Evolutionary conservation across 2,797 vertebrate genomes (phyloP).

Genomic region (Glyptemys insculpta): DNA sequence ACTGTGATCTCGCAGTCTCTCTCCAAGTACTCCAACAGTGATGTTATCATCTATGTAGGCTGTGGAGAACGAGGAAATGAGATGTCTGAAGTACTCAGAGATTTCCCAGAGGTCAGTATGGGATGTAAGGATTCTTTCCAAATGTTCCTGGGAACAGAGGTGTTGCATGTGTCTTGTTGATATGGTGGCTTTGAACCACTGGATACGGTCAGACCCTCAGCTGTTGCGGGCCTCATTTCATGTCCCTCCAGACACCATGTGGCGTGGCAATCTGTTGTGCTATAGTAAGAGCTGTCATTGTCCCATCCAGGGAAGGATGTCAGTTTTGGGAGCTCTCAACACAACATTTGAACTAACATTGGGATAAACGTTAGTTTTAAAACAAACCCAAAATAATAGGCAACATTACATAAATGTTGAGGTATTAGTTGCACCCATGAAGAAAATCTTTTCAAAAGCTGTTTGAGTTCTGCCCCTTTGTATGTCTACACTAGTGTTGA

Average conservation of each 20-base stretch:
- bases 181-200: not conserved
- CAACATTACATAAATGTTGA: not conserved
- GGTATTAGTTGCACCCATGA: not conserved
- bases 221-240: not conserved
- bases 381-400: not conserved
- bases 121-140: not conserved
- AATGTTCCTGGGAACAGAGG: not conserved
- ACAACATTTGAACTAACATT: not conserved
- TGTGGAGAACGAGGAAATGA: constrained; percentile 99
- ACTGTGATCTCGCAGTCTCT: constrained; percentile 98
- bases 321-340: not conserved
- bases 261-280: not conserved
- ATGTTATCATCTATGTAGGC: constrained; percentile 98
- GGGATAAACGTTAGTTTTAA: not conserved
- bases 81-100: constrained; percentile 98
- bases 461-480: not conserved
- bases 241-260: not conserved
- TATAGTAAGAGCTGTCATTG: not conserved
- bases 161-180: not conserved
- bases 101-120: constrained; percentile 88
- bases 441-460: not conserved
- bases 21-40: constrained; percentile 99
- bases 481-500: not conserved
- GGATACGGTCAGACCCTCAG: not conserved
- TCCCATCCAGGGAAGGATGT: not conserved